Evolutionary conservation across 2,113 vertebrate species (phyloP).

Genomic region (Alces alces): DNA sequence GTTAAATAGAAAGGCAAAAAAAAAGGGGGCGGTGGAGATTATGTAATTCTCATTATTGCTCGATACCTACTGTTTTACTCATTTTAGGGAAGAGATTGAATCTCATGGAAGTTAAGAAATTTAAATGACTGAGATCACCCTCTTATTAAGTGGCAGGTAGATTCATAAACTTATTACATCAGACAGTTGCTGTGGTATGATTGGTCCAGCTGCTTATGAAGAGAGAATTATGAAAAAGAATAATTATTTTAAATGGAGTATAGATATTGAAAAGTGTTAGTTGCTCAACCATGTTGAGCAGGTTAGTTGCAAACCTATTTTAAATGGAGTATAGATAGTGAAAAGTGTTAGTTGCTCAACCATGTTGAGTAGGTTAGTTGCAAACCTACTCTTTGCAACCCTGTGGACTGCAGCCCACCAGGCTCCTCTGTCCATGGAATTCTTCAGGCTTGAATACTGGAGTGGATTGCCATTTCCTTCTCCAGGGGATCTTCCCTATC

Average conservation of each 20-base stretch:
- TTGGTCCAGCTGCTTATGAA: not conserved
- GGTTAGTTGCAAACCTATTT: not conserved
- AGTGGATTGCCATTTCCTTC: not conserved
- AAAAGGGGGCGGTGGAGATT: not conserved
- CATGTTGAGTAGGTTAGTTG: not conserved
- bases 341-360: not conserved
- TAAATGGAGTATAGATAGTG: not conserved
- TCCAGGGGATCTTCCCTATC: not conserved
- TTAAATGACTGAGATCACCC: not conserved
- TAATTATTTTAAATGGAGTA: not conserved
- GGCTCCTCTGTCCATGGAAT: not conserved
- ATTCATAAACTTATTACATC: not conserved
- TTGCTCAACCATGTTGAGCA: too few species aligned
- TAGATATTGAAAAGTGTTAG: too few species aligned
- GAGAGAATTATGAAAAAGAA: not conserved
- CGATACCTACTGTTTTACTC: not conserved
- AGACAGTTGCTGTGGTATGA: not conserved
- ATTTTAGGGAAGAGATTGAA: not conserved
- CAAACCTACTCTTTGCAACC: not conserved
- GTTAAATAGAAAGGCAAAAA: not conserved
- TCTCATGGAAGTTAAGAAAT: slow-evolving; percentile 24
- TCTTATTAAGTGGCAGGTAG: not conserved
- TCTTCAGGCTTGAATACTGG: not conserved
- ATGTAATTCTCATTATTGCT: not conserved
- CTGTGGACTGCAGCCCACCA: not conserved